Evolutionary conservation across 2,113 vertebrate species (phyloP), one percentile per base, ranked within the genome.

Genomic region (Phrynocephalus versicolor): DNA sequence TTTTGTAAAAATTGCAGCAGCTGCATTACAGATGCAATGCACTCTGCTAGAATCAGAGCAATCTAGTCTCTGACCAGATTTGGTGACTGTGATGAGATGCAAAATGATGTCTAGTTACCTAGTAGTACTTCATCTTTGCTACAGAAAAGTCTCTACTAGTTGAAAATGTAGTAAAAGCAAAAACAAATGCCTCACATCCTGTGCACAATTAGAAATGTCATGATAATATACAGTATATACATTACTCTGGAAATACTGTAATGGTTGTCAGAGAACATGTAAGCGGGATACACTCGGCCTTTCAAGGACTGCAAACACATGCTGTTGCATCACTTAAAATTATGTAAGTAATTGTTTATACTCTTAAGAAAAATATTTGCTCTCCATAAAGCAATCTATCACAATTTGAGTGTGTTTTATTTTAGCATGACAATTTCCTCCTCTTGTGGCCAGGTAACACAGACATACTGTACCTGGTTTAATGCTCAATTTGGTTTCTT

Each of bases 281-380:
- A n/a, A n/a, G n/a, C n/a, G n/a, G n/a, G n/a, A n/a, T n/a, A n/a
- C 35, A 3, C 5, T 71, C 27, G 41, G 25, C 75, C 75, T 85
- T 79, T 79, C 65, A 79, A 79, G 30, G 67, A 78, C n/a, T 78
- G 45, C 65, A 77, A 8, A 76, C 21, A 71, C 83, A 70, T 35
- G 51, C 75, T 41, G 33, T 85, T 85, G 21, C 55, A 79, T 72
- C 65, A 79, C 62, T 51, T 65, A 71, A 60, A 39, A 51, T 79
- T 85, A 85, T 19, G n/a, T 79, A 79, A 85, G 30, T 79, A 71
- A 27, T 25, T 71, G 55, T 79, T 58, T n/a, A 85, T 78, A 78
- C 39, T 75, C 33, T 69, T 10, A 57, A 78, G 33, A 69, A 58
- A 69, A 84, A 69, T 8, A 82, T 58, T 37, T 75, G n/a, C 30